Evolutionary conservation across 2,113 vertebrate genomes (phyloP).

Genomic region (Mesocricetus auratus): DNA sequence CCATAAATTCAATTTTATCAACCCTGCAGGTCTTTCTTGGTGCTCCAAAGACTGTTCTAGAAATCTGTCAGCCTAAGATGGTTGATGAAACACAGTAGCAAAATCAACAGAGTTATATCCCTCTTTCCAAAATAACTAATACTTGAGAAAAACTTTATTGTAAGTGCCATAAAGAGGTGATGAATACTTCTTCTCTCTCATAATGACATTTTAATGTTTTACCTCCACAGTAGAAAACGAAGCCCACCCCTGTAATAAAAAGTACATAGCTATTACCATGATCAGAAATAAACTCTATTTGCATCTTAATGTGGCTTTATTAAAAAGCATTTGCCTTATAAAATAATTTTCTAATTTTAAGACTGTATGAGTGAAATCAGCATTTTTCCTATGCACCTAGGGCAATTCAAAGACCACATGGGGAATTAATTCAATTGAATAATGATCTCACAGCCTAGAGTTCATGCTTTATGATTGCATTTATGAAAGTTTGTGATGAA

Average conservation of each 20-base stretch:
- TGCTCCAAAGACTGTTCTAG: background rate
- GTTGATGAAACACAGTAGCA: background rate
- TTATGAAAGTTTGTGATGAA: background rate
- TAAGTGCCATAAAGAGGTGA: background rate
- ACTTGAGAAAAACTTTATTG: background rate
- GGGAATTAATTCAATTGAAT: background rate
- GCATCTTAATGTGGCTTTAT: background rate
- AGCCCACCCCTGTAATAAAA: background rate
- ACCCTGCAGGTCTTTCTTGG: background rate
- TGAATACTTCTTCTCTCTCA: background rate
- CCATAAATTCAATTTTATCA: background rate
- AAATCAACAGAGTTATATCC: background rate
- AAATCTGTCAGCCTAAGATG: background rate
- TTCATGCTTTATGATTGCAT: background rate
- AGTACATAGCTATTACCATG: background rate
- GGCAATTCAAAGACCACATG: constrained; percentile 16
- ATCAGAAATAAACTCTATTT: background rate
- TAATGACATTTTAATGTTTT: constrained; percentile 25
- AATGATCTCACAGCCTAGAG: background rate
- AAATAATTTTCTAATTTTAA: constrained; percentile 10
- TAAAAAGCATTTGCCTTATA: background rate
- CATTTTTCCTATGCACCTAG: background rate
- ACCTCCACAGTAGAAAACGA: constrained; percentile 28
- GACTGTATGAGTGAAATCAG: background rate
- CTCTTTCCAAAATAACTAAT: background rate